phyloP scores from a whole-genome alignment of 1,140 invertebrate genomes.

The Cardiocondyla obscurior region DNA sequence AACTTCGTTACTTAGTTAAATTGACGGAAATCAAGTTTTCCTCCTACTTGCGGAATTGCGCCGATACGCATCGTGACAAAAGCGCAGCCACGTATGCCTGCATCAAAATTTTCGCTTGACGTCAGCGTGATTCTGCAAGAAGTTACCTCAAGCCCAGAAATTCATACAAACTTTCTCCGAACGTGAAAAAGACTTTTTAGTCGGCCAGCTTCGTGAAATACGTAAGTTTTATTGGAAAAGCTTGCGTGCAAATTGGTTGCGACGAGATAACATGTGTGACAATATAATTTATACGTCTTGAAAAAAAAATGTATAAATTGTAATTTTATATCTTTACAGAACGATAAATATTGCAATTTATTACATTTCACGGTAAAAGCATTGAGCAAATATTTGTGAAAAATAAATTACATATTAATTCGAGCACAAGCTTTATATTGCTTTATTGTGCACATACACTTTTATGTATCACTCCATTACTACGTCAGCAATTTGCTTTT shows the following conservation, averaged over 20 bases:
- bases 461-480: background rate
- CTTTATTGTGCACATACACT: background rate
- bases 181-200: background rate
- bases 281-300: slow-evolving; percentile 1
- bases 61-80: slow-evolving; percentile 25
- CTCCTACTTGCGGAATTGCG: slow-evolving; percentile 43
- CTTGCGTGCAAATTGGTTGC: background rate
- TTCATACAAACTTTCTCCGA: background rate
- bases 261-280: background rate
- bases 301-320: background rate
- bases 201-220: background rate
- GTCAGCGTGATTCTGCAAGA: background rate
- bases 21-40: slow-evolving; percentile 64
- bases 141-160: background rate
- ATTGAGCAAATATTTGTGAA: slow-evolving; percentile 5
- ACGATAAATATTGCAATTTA: background rate
- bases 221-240: background rate
- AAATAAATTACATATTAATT: slow-evolving; percentile 19
- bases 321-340: background rate
- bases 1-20: slow-evolving; percentile 70
- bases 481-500: background rate
- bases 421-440: background rate
- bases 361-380: background rate
- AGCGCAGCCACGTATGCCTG: background rate
- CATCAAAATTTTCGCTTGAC: background rate